Conservation (phyloP, 2,888 invertebrate species). For the Philereme vetulata region DNA sequence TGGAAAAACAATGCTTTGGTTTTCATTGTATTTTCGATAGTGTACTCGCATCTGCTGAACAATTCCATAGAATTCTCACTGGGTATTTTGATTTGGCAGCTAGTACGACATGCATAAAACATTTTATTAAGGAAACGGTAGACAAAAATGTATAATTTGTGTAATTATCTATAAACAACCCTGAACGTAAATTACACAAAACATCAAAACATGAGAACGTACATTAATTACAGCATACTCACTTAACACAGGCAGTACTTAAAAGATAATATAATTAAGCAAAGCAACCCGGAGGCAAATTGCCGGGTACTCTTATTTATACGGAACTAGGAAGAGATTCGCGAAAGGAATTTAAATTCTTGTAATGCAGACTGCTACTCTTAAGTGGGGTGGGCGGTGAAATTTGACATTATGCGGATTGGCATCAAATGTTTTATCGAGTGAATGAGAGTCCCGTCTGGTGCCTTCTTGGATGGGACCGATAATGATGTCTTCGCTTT, state of each 20-base stretch:
- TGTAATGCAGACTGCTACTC: conserved; percentile 43
- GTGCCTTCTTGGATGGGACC: too few species aligned
- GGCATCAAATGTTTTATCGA: too few species aligned
- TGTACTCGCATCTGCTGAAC: not conserved
- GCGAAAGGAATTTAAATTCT: conserved; percentile 71
- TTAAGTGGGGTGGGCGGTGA: too few species aligned
- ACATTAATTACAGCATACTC: conserved; percentile 58
- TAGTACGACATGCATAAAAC: too few species aligned
- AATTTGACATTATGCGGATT: too few species aligned
- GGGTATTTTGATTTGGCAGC: too few species aligned
- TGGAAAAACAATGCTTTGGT: conserved; percentile 13
- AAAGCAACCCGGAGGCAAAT: conserved; percentile 66
- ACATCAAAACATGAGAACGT: conserved; percentile 39
- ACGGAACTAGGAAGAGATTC: conserved; percentile 55
- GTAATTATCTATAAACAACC: conserved; percentile 42
- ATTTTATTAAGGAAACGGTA: too few species aligned
- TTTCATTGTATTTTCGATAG: conserved; percentile 3
- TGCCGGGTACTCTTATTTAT: conserved; percentile 66
- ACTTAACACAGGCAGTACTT: conserved; percentile 54
- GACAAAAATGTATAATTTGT: too few species aligned
- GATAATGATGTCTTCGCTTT: too few species aligned
- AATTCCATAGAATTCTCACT: too few species aligned
- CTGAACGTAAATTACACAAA: conserved; percentile 25
- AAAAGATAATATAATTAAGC: conserved; percentile 64
- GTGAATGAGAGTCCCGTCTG: too few species aligned